phyloP scores from a whole-genome alignment of 2,113 vertebrate genomes.

The Ptyas mucosa region DNA sequence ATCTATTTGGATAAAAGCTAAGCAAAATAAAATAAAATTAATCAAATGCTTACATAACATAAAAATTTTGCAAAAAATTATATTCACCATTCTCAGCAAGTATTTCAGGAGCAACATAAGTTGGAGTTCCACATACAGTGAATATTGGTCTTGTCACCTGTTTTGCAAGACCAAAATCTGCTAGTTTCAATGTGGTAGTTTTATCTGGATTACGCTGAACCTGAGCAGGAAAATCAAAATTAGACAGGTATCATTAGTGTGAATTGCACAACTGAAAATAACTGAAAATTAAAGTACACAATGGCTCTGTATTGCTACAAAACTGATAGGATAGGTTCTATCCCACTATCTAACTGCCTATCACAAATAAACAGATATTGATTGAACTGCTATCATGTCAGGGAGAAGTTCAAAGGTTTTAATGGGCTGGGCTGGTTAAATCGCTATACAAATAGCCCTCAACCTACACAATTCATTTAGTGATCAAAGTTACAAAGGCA shows the following conservation, averaged over 20 bases:
- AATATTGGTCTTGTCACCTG: conserved; percentile 90
- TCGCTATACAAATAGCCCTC: not conserved
- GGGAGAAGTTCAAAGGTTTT: not conserved
- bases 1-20: not conserved
- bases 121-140: conserved; percentile 97
- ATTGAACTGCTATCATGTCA: too few relatives aligned
- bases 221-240: conserved; percentile 59
- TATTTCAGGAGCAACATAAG: conserved; percentile 96
- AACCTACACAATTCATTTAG: too few relatives aligned
- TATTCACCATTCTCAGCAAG: conserved; percentile 89
- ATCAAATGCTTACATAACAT: not conserved
- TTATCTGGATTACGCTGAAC: conserved; percentile 83
- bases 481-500: too few relatives aligned
- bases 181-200: conserved; percentile 85
- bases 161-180: conserved; percentile 96
- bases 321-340: not conserved
- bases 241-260: not conserved
- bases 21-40: not conserved
- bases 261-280: not conserved
- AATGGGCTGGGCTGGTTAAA: not conserved
- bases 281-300: not conserved
- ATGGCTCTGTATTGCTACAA: not conserved
- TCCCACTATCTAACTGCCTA: not conserved
- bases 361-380: not conserved
- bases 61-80: not conserved